Percentiles rank a stretch among this genome's conserved stretches.
phyloP scores from a whole-genome alignment of 2,113 vertebrate species.

The Eleginops maclovinus region DNA sequence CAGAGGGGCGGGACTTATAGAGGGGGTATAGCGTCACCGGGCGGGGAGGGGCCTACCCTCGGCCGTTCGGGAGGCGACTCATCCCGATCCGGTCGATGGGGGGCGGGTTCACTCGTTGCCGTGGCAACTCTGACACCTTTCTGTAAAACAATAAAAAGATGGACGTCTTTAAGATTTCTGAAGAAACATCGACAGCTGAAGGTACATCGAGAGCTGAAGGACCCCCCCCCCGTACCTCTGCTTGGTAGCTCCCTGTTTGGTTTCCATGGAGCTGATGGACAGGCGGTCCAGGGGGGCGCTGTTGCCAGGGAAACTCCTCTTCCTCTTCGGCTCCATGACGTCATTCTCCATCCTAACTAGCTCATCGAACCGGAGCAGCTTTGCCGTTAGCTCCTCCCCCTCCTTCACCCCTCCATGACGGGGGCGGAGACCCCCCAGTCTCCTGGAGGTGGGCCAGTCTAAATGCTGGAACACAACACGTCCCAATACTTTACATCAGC shows the following conservation, averaged over 20 bases:
- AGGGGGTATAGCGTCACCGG: not conserved
- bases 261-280: slow-evolving; percentile 84
- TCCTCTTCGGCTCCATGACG: slow-evolving; percentile 91
- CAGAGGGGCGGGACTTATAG: slow-evolving; percentile 37
- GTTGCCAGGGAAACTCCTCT: slow-evolving; percentile 90
- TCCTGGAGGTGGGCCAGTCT: slow-evolving; percentile 43
- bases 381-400: slow-evolving; percentile 74
- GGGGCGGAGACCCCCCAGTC: not conserved
- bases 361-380: slow-evolving; percentile 84
- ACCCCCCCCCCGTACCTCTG: too few species aligned
- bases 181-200: too few species aligned
- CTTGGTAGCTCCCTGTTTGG: slow-evolving; percentile 81
- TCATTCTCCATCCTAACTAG: slow-evolving; percentile 88
- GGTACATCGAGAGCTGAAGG: too few species aligned
- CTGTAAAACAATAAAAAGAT: slow-evolving; percentile 66
- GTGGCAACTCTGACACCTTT: slow-evolving; percentile 85
- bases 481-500: too few species aligned
- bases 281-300: slow-evolving; percentile 89
- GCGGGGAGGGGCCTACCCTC: slow-evolving; percentile 77
- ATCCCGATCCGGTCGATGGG: slow-evolving; percentile 91
- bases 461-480: slow-evolving; percentile 65
- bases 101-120: slow-evolving; percentile 84
- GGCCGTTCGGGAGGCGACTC: slow-evolving; percentile 83
- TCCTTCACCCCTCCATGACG: slow-evolving; percentile 75
- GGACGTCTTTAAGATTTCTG: not conserved